A percentile compares a stretch with the other conserved stretches of the same genome.
These are phyloP conservation scores for Zhengitettix transpicula DNA, from an alignment of 2,888 invertebrate species.

Conservation along the genomic window DNA sequence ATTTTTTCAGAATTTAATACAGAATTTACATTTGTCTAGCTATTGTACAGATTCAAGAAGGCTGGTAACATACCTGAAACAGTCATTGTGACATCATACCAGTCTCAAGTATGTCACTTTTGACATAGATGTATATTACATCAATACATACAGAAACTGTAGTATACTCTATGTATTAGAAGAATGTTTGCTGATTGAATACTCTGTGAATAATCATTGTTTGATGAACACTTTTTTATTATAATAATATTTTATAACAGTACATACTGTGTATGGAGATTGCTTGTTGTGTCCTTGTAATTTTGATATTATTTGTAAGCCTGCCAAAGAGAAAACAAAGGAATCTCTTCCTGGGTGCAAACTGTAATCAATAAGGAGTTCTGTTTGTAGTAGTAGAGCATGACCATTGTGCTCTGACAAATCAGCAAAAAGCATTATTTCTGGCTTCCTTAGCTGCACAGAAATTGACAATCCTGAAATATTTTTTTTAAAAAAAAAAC, in stretches of 20 bases:
- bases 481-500: background rate
- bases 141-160: too few relatives aligned
- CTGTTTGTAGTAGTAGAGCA: slow-evolving; percentile 48
- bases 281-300: slow-evolving; percentile 20
- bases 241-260: background rate
- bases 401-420: slow-evolving; percentile 29
- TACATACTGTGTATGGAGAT: slow-evolving; percentile 9
- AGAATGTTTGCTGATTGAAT: too few relatives aligned
- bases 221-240: too few relatives aligned
- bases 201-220: too few relatives aligned
- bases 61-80: too few relatives aligned
- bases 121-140: too few relatives aligned
- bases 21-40: too few relatives aligned
- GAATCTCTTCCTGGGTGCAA: slow-evolving; percentile 45
- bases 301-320: slow-evolving; percentile 44
- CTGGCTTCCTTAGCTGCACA: slow-evolving; percentile 57
- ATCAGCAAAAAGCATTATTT: slow-evolving; percentile 50
- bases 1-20: too few relatives aligned
- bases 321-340: slow-evolving; percentile 41
- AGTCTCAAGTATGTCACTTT: too few relatives aligned
- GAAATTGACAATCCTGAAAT: slow-evolving; percentile 45
- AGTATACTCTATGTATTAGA: too few relatives aligned
- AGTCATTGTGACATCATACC: too few relatives aligned
- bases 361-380: slow-evolving; percentile 53
- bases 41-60: too few relatives aligned